Evolutionary conservation across 2,797 vertebrate species (phyloP).

Genomic region (Sarcoramphus papa): DNA sequence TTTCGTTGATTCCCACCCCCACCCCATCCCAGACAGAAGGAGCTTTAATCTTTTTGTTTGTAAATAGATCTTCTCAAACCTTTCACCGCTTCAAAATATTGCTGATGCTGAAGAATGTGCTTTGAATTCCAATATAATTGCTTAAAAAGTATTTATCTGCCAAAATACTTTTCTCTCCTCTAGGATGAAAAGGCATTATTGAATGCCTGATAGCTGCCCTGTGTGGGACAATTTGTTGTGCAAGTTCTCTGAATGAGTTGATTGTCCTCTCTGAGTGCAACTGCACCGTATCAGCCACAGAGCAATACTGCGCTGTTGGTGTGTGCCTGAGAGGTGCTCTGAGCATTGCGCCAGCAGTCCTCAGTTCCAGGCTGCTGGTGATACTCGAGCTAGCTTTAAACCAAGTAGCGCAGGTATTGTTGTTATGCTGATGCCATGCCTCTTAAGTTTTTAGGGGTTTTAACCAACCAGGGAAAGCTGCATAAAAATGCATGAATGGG

Average conservation of each 20-base stretch:
- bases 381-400: not conserved
- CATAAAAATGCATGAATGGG: not conserved
- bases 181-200: not conserved
- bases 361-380: not conserved
- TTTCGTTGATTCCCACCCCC: not conserved
- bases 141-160: not conserved
- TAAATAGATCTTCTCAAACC: not conserved
- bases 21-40: not conserved
- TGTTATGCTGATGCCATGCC: not conserved
- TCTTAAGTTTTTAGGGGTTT: not conserved
- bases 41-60: conserved; percentile 8
- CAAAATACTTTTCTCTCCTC: not conserved
- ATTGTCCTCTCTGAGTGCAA: not conserved
- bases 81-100: conserved; percentile 1
- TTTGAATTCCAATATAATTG: conserved; percentile 25
- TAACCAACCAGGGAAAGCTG: not conserved
- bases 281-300: accelerated
- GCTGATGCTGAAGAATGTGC: not conserved
- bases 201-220: not conserved
- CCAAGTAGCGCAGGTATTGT: accelerated
- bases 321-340: not conserved
- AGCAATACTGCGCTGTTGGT: not conserved
- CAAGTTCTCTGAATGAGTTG: not conserved
- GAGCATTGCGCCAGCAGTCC: not conserved
- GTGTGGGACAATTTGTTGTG: not conserved